Evolutionary conservation across 2,888 invertebrate species (phyloP).

Genomic region (Metalampra italica): DNA sequence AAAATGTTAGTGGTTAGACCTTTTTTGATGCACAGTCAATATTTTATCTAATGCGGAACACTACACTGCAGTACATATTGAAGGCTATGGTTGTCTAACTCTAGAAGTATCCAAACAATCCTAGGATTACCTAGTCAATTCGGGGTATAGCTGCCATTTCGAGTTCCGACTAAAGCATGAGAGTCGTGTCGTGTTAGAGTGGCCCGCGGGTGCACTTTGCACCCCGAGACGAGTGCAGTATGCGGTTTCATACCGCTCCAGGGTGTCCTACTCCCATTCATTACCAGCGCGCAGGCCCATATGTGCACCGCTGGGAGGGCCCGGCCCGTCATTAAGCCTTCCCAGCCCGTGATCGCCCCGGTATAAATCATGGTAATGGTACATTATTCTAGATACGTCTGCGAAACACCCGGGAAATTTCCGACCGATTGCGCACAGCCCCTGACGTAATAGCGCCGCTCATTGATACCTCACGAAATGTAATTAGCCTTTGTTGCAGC

Average conservation of each 20-base stretch:
- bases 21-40: too few species aligned
- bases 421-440: conserved; percentile 63
- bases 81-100: too few species aligned
- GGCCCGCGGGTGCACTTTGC: conserved; percentile 25
- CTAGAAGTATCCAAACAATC: too few species aligned
- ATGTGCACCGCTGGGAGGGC: conserved; percentile 51
- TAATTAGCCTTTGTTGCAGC: conserved; percentile 70
- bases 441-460: conserved; percentile 69
- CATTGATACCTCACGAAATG: conserved; percentile 73
- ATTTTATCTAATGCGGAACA: too few species aligned
- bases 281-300: conserved; percentile 46
- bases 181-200: neutral
- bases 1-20: too few species aligned
- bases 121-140: too few species aligned
- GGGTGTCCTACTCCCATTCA: conserved; percentile 37
- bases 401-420: conserved; percentile 68
- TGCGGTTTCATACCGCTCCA: conserved; percentile 22
- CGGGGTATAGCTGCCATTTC: neutral
- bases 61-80: too few species aligned
- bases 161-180: too few species aligned
- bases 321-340: conserved; percentile 63
- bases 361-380: conserved; percentile 76
- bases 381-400: conserved; percentile 71
- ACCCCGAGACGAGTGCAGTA: conserved; percentile 14
- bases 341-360: conserved; percentile 59